These are phyloP conservation scores for Gila orcuttii DNA, from an alignment of 2,113 vertebrate genomes.

Conservation along the genomic window DNA sequence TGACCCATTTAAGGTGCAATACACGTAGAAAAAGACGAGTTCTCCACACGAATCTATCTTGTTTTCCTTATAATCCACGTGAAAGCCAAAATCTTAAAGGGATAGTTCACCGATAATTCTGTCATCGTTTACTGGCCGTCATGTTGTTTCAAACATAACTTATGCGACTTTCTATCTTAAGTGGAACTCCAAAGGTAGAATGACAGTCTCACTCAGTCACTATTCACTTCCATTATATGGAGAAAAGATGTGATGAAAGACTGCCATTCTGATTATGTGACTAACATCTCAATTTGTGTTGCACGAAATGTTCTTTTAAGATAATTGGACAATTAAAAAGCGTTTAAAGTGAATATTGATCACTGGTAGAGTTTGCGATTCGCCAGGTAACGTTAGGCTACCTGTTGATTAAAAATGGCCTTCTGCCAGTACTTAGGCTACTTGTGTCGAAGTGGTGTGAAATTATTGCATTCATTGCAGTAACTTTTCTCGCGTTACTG, in stretches of 20 bases:
- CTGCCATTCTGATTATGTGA: background rate
- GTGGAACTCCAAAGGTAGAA: background rate
- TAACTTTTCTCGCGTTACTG: background rate
- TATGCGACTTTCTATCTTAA: background rate
- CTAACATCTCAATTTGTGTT: background rate
- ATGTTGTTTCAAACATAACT: background rate
- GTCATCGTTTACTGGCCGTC: background rate
- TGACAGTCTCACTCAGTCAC: background rate
- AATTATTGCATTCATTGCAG: background rate
- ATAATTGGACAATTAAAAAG: background rate
- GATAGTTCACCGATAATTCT: background rate
- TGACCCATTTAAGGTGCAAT: background rate
- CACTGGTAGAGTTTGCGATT: background rate
- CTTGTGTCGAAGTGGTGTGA: background rate
- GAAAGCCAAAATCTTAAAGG: background rate
- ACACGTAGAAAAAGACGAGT: background rate
- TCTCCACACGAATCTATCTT: background rate
- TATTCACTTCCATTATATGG: background rate
- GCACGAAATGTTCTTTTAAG: background rate
- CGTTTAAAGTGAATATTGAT: background rate
- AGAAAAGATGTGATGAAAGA: background rate
- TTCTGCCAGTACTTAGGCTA: too few species aligned
- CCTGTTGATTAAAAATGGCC: slow-evolving; percentile 18
- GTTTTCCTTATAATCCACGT: background rate
- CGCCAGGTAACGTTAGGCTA: background rate